Percentiles rank a stretch among this genome's conserved stretches.
Evolutionary conservation across 30 jellyfish, hydroid and myxozoan genomes (phyloP).

Genomic region (Aurelia aurita complex sp. Pacific): DNA sequence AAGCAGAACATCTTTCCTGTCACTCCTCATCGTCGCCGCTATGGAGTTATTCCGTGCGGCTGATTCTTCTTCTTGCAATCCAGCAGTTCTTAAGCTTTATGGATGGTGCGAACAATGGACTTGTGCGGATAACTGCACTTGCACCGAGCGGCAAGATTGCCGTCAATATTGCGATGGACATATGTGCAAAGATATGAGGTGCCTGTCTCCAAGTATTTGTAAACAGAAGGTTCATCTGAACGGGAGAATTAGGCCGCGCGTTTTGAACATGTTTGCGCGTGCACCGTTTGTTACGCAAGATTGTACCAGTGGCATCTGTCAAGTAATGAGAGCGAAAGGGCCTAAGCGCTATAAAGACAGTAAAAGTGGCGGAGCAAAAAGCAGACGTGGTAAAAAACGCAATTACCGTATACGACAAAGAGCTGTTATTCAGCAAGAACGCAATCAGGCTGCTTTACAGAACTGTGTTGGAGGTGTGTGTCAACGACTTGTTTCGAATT

Average conservation of each 20-base stretch:
- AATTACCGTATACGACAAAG: conserved; percentile 1
- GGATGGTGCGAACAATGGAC: conserved; percentile 97
- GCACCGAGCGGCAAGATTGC: conserved; percentile 78
- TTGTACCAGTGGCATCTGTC: conserved; percentile 82
- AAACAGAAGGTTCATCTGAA: conserved; percentile 76
- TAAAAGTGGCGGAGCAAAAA: background rate
- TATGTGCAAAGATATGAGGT: conserved; percentile 65
- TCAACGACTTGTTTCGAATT: conserved; percentile 51
- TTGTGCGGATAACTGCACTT: conserved; percentile 76
- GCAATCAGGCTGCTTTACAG: conserved; percentile 64
- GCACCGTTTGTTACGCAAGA: conserved; percentile 91
- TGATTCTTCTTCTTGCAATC: conserved; percentile 70
- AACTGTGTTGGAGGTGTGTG: conserved; percentile 84
- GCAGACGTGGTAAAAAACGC: background rate
- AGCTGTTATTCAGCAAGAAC: background rate
- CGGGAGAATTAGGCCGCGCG: conserved; percentile 63
- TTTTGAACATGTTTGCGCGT: conserved; percentile 68
- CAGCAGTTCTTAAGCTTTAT: conserved; percentile 50
- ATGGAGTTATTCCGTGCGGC: conserved; percentile 6
- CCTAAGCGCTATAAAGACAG: conserved; percentile 27
- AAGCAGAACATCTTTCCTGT: background rate
- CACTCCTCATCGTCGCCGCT: conserved; percentile 9
- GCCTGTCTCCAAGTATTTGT: conserved; percentile 82
- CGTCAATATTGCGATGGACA: conserved; percentile 81
- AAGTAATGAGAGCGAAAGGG: conserved; percentile 73